Evolutionary conservation across 2,888 invertebrate genomes (phyloP).

Genomic region (Listrodromus nycthemerus): DNA sequence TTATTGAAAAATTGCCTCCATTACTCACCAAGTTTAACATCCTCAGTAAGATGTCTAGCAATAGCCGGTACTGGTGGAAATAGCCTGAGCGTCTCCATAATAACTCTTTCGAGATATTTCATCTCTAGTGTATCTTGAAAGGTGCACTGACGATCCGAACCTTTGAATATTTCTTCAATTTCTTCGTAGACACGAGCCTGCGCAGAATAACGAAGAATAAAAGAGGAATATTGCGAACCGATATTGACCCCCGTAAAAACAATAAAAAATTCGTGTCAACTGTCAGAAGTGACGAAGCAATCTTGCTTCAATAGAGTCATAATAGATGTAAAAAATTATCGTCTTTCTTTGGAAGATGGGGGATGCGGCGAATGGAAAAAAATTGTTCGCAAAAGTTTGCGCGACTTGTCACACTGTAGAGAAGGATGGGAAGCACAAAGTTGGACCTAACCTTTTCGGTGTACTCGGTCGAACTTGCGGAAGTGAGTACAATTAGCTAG

Average conservation of each 20-base stretch:
- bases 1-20: neutral
- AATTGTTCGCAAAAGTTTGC: conserved; percentile 88
- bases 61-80: conserved; percentile 93
- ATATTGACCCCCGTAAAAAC: conserved; percentile 11
- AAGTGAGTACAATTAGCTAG: conserved; percentile 70
- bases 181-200: conserved; percentile 90
- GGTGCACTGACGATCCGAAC: conserved; percentile 90
- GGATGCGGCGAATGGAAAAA: conserved; percentile 89
- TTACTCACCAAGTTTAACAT: conserved; percentile 88
- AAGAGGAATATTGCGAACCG: conserved; percentile 22
- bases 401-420: conserved; percentile 89
- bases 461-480: conserved; percentile 85
- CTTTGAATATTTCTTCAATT: conserved; percentile 91
- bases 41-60: conserved; percentile 90
- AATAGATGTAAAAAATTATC: conserved; percentile 18
- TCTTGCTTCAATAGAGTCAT: conserved; percentile 18
- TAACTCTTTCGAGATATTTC: conserved; percentile 93
- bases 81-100: conserved; percentile 92
- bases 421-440: conserved; percentile 88
- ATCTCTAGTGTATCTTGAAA: conserved; percentile 94
- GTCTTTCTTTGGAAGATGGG: conserved; percentile 83
- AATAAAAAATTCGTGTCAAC: conserved; percentile 54
- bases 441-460: conserved; percentile 90
- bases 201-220: conserved; percentile 40
- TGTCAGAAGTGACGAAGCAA: conserved; percentile 24